These are phyloP conservation scores for Scaptomyza cyrtandrae DNA, from an alignment of 2,888 invertebrate genomes.

Conservation along the genomic window DNA sequence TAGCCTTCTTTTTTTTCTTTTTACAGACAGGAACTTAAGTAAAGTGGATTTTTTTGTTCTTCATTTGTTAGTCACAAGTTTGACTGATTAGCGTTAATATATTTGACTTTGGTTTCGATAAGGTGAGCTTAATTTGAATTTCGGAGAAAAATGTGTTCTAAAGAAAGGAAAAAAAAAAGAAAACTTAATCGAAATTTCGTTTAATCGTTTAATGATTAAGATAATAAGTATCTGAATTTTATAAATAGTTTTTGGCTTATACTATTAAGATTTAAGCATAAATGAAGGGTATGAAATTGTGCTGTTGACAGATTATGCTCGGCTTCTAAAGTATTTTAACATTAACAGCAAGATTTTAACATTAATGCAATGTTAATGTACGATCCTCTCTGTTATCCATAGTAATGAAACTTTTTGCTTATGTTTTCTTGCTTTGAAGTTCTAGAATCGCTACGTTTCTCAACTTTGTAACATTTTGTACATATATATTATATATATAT, in stretches of 20 bases:
- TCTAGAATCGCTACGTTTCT: no score
- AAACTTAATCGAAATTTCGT: not conserved
- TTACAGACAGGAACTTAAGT: not conserved
- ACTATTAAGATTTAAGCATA: no score
- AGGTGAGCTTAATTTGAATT: slow-evolving; percentile 19
- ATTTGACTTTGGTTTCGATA: slow-evolving; percentile 10
- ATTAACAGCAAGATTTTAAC: no score
- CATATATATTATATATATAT: no score
- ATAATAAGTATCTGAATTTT: slow-evolving; percentile 1
- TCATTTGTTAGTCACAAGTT: not conserved
- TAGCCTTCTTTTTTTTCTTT: not conserved
- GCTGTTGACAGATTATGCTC: no score
- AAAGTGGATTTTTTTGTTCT: not conserved
- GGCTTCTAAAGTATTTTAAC: no score
- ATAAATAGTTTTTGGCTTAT: not conserved
- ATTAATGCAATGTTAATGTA: no score
- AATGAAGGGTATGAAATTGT: no score
- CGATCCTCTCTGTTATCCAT: no score
- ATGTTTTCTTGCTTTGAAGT: no score
- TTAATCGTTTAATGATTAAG: not conserved
- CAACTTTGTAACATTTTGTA: no score
- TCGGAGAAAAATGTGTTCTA: not conserved
- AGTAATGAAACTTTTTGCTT: no score
- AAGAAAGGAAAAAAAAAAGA: not conserved
- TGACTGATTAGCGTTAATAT: slow-evolving; percentile 6